Base-by-base conservation (phyloP, 2,797 vertebrate species). In the Carapus acus region DNA sequence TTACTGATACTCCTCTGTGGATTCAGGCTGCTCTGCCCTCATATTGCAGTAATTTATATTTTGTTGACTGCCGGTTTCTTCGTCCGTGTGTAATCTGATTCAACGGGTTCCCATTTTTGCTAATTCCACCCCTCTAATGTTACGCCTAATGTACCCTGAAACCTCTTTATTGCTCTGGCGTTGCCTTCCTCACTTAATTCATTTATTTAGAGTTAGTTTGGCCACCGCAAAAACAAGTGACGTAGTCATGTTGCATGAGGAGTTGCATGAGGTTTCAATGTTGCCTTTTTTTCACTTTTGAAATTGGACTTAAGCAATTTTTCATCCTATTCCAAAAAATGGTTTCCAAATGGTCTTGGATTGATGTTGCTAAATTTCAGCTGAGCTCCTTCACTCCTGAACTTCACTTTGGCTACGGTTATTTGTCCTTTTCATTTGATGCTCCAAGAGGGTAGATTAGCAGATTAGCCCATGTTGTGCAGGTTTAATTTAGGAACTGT, bases 21-120 rank as follows among this genome's bases (percentile, higher is more conserved):
- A 80, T 85, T 85, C 68, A 62, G 51, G 21, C 67, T 48, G 52
- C 80, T 71, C 73, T 65, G 42, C 54, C 68, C 80, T 81, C 74
- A 70, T 71, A 83, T 71, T 78, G 72, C 73, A 80, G 80, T 85
- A 83, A 85, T 90, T 88, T 85, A 83, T 86, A 86, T 88, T 87
- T 86, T 86, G 81, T 86, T 81, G 84, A 87, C 83, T 74, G 69
- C 80, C 51, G 31, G 59, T 78, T 84, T 85, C 71, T 75, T 64
- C 44, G 48, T 71, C 62, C 40, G 21, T 77, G 77, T 71, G 84
- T 84, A 85, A 87, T 82, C 61, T 76, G 80, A 88, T 82, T 87
- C 76, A 49, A 63, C 46, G 71, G 75, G 55, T 76, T 77, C 75
- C 76, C 73, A 72, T 84, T 86, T 87, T 79, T 76, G 75, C 74